Percentiles rank a stretch among this genome's conserved stretches.
These are phyloP conservation scores for Helicoverpa armigera DNA, from an alignment of 1,140 invertebrate species.

Conservation along the genomic window DNA sequence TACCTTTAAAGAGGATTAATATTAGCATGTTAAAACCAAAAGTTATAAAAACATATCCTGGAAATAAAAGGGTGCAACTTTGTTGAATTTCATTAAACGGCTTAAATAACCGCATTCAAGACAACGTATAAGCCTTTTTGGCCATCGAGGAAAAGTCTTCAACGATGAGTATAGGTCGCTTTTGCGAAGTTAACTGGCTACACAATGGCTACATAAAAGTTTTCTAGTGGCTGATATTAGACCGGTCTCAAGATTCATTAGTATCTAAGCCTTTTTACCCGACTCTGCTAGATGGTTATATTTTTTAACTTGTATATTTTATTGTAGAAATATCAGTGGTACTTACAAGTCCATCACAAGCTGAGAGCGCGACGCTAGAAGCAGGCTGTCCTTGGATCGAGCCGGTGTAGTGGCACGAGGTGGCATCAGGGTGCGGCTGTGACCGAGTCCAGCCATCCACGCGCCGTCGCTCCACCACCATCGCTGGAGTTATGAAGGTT, in stretches of 20 bases:
- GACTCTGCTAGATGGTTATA: too few relatives aligned
- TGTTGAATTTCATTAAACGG: too few relatives aligned
- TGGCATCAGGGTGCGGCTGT: slow-evolving; percentile 81
- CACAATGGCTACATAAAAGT: too few relatives aligned
- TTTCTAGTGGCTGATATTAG: too few relatives aligned
- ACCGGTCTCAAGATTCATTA: too few relatives aligned
- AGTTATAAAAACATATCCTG: not conserved
- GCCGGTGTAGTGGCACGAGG: slow-evolving; percentile 92
- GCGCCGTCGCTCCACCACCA: slow-evolving; percentile 91
- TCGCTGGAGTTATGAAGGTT: slow-evolving; percentile 89
- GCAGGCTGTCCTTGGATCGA: slow-evolving; percentile 89
- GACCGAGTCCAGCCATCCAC: slow-evolving; percentile 86
- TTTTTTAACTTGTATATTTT: too few relatives aligned
- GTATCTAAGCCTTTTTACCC: not conserved
- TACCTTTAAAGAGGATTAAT: not conserved
- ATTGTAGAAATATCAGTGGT: not conserved
- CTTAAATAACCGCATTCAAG: too few relatives aligned
- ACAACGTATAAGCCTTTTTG: too few relatives aligned
- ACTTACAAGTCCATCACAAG: slow-evolving; percentile 94
- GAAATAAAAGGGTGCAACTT: too few relatives aligned
- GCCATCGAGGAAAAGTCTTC: too few relatives aligned
- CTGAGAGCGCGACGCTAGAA: slow-evolving; percentile 91
- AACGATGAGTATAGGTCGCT: too few relatives aligned
- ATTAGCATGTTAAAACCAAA: not conserved
- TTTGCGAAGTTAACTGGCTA: too few relatives aligned